These are phyloP conservation scores for Leucophenga montana DNA, from an alignment of 2,888 invertebrate genomes.

Conservation along the genomic window DNA sequence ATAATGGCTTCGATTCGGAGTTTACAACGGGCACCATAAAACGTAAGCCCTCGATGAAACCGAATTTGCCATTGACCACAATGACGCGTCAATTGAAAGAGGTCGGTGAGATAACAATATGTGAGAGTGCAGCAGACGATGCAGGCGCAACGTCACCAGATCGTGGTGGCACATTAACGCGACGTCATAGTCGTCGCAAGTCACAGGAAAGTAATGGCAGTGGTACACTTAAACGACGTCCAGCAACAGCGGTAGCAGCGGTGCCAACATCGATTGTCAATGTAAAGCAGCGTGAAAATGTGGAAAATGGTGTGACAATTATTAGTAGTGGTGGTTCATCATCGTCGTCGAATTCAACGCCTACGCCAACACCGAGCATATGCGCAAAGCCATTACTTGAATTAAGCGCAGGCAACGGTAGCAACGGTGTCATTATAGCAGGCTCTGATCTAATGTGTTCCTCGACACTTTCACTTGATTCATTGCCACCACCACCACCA, in stretches of 20 bases:
- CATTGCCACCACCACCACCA: conserved; percentile 85
- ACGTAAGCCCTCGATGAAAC: conserved; percentile 93
- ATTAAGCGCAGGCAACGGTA: conserved; percentile 45
- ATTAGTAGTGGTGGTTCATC: conserved; percentile 52
- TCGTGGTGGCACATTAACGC: conserved; percentile 78
- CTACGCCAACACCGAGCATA: conserved; percentile 72
- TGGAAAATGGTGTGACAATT: conserved; percentile 61
- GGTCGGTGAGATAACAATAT: conserved; percentile 80
- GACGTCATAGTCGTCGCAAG: conserved; percentile 75
- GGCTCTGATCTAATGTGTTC: conserved; percentile 76
- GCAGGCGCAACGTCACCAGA: conserved; percentile 74
- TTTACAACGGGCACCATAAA: conserved; percentile 90
- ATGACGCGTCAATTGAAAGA: conserved; percentile 93
- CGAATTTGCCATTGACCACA: conserved; percentile 90
- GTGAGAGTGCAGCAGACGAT: conserved; percentile 72
- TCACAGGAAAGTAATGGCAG: conserved; percentile 73
- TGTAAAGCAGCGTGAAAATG: conserved; percentile 62
- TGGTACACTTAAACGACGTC: conserved; percentile 72
- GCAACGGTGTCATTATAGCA: conserved; percentile 32
- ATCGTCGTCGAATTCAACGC: conserved; percentile 71
- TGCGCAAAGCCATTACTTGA: conserved; percentile 66
- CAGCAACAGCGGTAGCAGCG: conserved; percentile 39
- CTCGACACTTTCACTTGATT: conserved; percentile 85
- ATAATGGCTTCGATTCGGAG: conserved; percentile 82
- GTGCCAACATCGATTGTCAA: conserved; percentile 24